Evolutionary conservation across 1,140 invertebrate species (phyloP), one percentile per base, ranked within the genome.

Genomic region (Drosophila lacertosa): DNA sequence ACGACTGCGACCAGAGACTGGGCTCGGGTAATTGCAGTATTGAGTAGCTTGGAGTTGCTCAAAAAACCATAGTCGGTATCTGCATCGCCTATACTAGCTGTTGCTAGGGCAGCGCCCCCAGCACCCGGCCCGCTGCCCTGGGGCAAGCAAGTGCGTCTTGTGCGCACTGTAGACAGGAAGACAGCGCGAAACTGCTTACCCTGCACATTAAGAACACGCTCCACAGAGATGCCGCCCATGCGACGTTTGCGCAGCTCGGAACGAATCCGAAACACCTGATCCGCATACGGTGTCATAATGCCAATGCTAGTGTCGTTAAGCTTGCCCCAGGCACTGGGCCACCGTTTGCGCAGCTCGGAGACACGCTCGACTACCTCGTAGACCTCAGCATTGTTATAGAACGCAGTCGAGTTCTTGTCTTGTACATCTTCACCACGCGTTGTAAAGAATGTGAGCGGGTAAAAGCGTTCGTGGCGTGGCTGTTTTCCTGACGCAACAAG

Each of bases 151-250:
- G 95, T 96, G 53, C 94, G 92, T 40, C 95, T 92, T 0, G 96
- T 97, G 4, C 97, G 92, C 0, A 98, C 97, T 0, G 96, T 97
- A 16, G 96, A 97, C 33, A 98, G 92, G 73, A 98, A 96, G 24
- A 98, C 95, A 0, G 95, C 96, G 7, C 96, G 93, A 83, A 97
- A 98, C 91, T 98, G 96, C 90, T 97, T 97, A 90, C 96, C 96
- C 92, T 98, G 97, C 0, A 97, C 96, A 92, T 98, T 98, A 0
- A 97, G 92, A 7, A 97, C 96, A 64, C 96, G 92, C 89, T 97
- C 97, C 1, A 97, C 97, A 4, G 95, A 96, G 26, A 98, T 95
- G 37, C 95, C 94, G 58, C 93, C 93, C 81, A 97, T 93, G 42
- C 94, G 92, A 4, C 94, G 92, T 84, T 96, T 96, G 32, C 96